Conservation (phyloP, 2,888 invertebrate genomes). For the Callyntrura guangdongensis region DNA sequence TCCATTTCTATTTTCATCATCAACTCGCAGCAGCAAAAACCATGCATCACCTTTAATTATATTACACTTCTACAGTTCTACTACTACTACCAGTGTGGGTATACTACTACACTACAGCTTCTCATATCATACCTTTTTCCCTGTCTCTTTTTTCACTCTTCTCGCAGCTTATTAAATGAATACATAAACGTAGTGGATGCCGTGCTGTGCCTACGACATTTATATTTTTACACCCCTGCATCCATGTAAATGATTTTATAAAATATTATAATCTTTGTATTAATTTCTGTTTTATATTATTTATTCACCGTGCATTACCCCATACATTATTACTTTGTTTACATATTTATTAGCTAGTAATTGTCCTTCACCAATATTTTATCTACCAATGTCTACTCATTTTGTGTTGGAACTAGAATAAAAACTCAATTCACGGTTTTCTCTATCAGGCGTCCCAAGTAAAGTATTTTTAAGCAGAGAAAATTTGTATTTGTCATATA, state of each 20-base stretch:
- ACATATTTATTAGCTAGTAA: too few relatives aligned
- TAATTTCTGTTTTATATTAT: too few relatives aligned
- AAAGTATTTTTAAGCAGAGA: neutral
- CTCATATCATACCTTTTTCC: neutral
- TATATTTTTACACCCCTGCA: neutral
- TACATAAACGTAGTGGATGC: neutral
- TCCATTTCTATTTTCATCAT: slow-evolving; percentile 84
- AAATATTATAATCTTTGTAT: too few relatives aligned
- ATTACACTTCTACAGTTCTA: slow-evolving; percentile 76
- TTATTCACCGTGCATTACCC: too few relatives aligned
- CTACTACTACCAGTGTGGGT: neutral
- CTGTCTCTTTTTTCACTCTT: neutral
- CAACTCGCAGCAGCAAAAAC: slow-evolving; percentile 82
- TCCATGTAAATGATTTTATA: too few relatives aligned
- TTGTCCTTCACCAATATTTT: too few relatives aligned
- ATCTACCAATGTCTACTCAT: neutral
- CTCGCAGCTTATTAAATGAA: neutral
- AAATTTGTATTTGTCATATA: too few relatives aligned
- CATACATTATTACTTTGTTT: too few relatives aligned
- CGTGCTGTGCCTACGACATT: neutral
- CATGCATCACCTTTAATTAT: slow-evolving; percentile 84
- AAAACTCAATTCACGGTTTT: neutral
- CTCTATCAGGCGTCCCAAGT: neutral
- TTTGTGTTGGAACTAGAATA: too few relatives aligned
- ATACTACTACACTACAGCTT: neutral